These are phyloP conservation scores for Notolabrus celidotus DNA, from an alignment of 2,797 vertebrate genomes.

Conservation along the genomic window DNA sequence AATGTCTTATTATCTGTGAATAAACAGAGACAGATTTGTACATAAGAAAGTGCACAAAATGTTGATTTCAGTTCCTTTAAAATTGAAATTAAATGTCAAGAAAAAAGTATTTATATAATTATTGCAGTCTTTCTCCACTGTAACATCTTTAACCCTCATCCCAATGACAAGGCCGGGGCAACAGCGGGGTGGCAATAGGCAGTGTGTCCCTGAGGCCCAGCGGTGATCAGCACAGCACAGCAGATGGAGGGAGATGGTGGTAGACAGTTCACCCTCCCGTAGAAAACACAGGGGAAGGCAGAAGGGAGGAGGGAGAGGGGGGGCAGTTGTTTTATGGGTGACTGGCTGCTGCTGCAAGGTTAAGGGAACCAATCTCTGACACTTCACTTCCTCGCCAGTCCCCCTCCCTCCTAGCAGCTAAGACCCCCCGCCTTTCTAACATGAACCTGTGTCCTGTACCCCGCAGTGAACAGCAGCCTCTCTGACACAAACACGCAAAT, in stretches of 20 bases:
- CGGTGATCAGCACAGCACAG: constrained; percentile 62
- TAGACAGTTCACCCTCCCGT: constrained; percentile 19
- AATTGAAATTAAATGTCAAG: not conserved
- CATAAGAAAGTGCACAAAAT: not conserved
- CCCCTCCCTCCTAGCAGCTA: constrained; percentile 18
- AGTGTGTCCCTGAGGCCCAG: constrained; percentile 61
- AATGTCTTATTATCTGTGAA: constrained; percentile 46
- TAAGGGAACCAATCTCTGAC: constrained; percentile 67
- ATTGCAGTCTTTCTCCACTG: constrained; percentile 33
- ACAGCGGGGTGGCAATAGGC: constrained; percentile 56
- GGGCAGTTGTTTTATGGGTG: constrained; percentile 66
- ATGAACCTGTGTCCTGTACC: constrained; percentile 49
- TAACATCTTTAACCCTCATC: constrained; percentile 55
- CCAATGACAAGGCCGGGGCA: constrained; percentile 53
- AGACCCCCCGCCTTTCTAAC: constrained; percentile 42
- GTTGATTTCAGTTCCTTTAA: not conserved
- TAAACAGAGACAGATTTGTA: not conserved
- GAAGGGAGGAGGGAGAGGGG: not conserved
- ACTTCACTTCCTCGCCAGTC: constrained; percentile 45
- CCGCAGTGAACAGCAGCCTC: constrained; percentile 39
- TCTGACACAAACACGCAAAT: constrained; percentile 36
- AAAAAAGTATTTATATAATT: constrained; percentile 31
- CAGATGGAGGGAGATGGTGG: constrained; percentile 64
- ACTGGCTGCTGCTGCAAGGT: constrained; percentile 70
- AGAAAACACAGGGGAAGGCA: constrained; percentile 23